phyloP scores from a whole-genome alignment of 2,113 vertebrate genomes.

The Nothoprocta perdicaria region DNA sequence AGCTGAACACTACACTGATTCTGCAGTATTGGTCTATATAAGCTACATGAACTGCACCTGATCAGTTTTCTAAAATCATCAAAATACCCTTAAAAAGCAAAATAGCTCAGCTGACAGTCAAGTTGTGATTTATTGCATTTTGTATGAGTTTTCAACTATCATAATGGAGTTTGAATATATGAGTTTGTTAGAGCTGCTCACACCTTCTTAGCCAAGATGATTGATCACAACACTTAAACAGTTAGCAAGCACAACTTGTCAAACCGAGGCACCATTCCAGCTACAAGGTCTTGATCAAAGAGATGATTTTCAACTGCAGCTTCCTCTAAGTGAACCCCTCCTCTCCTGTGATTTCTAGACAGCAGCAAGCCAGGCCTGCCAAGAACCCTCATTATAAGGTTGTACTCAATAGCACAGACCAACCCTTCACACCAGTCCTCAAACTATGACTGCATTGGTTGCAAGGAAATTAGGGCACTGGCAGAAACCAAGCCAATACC shows the following conservation, averaged over 20 bases:
- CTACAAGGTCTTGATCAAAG: neutral
- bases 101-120: fast-evolving
- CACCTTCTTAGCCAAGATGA: neutral
- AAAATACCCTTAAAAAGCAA: neutral
- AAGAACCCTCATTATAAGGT: neutral
- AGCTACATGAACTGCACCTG: neutral
- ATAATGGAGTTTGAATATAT: neutral
- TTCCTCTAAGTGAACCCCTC: neutral
- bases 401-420: neutral
- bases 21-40: fast-evolving
- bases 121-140: neutral
- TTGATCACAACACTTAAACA: neutral
- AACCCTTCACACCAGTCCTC: neutral
- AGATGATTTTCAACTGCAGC: neutral
- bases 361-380: neutral
- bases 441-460: neutral
- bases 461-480: neutral
- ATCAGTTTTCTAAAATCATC: neutral
- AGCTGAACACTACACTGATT: neutral
- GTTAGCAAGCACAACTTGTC: neutral
- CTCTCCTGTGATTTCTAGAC: neutral
- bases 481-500: neutral
- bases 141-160: neutral
- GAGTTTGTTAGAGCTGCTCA: neutral
- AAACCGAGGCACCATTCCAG: neutral